Conservation (phyloP, 2,797 vertebrate species). For the Phyllotis vaccarum region DNA sequence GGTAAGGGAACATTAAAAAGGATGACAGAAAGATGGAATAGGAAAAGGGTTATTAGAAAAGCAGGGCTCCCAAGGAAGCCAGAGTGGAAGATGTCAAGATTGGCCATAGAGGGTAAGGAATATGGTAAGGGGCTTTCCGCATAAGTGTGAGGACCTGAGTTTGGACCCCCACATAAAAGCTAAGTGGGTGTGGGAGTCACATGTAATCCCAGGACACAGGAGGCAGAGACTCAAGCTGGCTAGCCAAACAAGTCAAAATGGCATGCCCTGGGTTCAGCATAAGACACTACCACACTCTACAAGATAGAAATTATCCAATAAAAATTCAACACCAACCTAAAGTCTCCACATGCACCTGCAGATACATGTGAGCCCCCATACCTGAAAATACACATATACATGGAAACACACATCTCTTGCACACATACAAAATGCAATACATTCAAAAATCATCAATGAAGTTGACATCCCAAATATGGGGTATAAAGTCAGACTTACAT, state of each 20-base stretch:
- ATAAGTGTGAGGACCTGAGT: neutral
- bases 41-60: neutral
- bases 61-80: neutral
- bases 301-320: neutral
- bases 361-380: neutral
- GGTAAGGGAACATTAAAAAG: neutral
- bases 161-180: neutral
- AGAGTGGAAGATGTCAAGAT: neutral
- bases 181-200: neutral
- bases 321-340: neutral
- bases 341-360: neutral
- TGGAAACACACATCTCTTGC: neutral
- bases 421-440: neutral
- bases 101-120: neutral
- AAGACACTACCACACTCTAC: neutral
- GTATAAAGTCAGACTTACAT: neutral
- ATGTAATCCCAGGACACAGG: neutral
- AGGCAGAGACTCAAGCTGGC: neutral
- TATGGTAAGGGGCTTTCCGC: too few species aligned
- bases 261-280: neutral
- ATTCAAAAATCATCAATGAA: neutral
- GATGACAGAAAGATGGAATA: neutral
- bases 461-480: neutral
- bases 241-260: neutral
- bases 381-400: neutral